Conservation (phyloP, 2,888 invertebrate species). For the Elysia crispata region DNA sequence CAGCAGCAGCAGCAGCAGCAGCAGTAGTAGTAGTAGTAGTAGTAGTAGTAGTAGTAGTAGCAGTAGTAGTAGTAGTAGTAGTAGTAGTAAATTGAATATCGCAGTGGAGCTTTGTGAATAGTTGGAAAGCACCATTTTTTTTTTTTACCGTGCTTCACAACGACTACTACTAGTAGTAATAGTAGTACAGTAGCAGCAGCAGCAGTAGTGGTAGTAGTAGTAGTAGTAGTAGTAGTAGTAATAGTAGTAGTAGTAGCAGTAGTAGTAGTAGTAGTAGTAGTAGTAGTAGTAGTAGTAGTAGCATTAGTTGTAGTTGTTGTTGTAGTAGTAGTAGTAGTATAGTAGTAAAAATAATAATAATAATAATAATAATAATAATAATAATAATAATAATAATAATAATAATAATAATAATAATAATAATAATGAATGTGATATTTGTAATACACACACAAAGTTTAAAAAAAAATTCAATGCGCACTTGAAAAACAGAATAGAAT, state of each 20-base stretch:
- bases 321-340: background rate
- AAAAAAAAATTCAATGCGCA: too few relatives aligned
- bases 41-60: background rate
- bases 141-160: too few relatives aligned
- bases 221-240: conserved; percentile 4
- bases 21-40: background rate
- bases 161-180: too few relatives aligned
- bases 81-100: conserved; percentile 9
- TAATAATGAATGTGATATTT: background rate
- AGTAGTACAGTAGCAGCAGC: too few relatives aligned
- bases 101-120: too few relatives aligned
- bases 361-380: background rate
- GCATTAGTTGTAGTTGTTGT: background rate
- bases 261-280: conserved; percentile 9
- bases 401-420: background rate
- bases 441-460: too few relatives aligned
- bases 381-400: background rate
- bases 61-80: background rate
- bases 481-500: too few relatives aligned
- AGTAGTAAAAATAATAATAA: background rate
- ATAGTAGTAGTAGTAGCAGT: conserved; percentile 1
- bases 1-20: background rate
- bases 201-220: background rate
- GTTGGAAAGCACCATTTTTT: too few relatives aligned
- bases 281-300: background rate